Base-by-base conservation (phyloP, 2,797 vertebrate species). In the Cyprinella venusta region DNA sequence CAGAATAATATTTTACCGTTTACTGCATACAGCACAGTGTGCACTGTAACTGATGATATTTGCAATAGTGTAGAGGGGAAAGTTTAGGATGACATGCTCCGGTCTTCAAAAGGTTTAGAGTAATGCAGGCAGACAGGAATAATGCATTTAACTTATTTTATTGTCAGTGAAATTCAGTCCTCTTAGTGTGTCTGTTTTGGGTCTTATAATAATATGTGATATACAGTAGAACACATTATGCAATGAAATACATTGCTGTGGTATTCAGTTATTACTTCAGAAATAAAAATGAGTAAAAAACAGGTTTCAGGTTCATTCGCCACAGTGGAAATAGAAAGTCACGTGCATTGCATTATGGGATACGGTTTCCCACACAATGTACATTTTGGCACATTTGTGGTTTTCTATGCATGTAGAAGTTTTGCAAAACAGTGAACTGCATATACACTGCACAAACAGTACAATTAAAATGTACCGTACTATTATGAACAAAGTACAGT, bases 91-190 rank as follows among this genome's bases (percentile, higher is more conserved):
- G 69, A 50, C 24, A 71, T 71, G 69, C 69, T 50, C 48, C 8
- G 8, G 42, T 71, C 42, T 71, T 71, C 42, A 71, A 71, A 71
- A 50, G 16, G 42, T 45, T 50, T 71, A 10, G 24, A 71, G 69
- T 71, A 50, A 71, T 71, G 16, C 42, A 71, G 16, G 69, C 42
- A 71, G 42, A 71, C 69, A 71, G 42, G 69, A 71, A 71, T 71
- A 71, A 50, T 71, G 42, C 24, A 71, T 71, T 71, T 71, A 71
- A 71, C 69, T 30, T 45, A 50, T 16, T 30, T 50, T 30, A 30
- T 18, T 71, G n/a, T 71, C 69, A 71, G 8, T 19, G 8, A 71
- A 30, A 19, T 30, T 50, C 24, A 42, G 42, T 42, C 42, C 42
- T 42, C 9, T 42, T 9, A 6, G 42, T 71, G 36, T 69, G 68